phyloP scores from a whole-genome alignment of 2,888 invertebrate genomes.

The Leuctra nigra region DNA sequence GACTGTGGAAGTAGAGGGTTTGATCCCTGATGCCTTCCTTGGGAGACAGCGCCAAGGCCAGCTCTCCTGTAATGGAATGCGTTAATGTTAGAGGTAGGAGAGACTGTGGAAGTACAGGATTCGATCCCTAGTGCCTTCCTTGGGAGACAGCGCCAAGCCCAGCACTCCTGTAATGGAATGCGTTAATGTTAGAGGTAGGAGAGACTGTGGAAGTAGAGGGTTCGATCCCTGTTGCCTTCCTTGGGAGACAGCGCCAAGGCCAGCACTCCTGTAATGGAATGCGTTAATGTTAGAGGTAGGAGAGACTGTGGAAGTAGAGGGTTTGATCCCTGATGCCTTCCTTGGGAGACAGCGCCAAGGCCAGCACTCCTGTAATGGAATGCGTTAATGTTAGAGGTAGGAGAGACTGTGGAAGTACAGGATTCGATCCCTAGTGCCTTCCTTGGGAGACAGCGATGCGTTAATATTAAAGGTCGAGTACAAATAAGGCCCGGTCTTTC shows the following conservation, averaged over 20 bases:
- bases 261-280: slow-evolving; percentile 39
- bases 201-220: slow-evolving; percentile 63
- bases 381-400: no score
- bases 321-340: slow-evolving; percentile 43
- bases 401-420: no score
- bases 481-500: no score
- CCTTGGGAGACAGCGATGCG: no score
- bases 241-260: slow-evolving; percentile 52
- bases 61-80: slow-evolving; percentile 36
- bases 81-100: no score
- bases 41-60: slow-evolving; percentile 54
- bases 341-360: slow-evolving; percentile 48
- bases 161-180: slow-evolving; percentile 40
- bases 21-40: slow-evolving; percentile 41
- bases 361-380: slow-evolving; percentile 44
- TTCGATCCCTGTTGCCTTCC: slow-evolving; percentile 42
- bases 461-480: no score
- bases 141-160: slow-evolving; percentile 52
- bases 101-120: slow-evolving; percentile 63
- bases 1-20: slow-evolving; percentile 60
- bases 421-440: no score
- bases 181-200: no score
- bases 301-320: slow-evolving; percentile 62
- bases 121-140: slow-evolving; percentile 41
- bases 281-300: no score